Conservation (phyloP, 2,888 invertebrate genomes). For the Macroteleia sp. region DNA sequence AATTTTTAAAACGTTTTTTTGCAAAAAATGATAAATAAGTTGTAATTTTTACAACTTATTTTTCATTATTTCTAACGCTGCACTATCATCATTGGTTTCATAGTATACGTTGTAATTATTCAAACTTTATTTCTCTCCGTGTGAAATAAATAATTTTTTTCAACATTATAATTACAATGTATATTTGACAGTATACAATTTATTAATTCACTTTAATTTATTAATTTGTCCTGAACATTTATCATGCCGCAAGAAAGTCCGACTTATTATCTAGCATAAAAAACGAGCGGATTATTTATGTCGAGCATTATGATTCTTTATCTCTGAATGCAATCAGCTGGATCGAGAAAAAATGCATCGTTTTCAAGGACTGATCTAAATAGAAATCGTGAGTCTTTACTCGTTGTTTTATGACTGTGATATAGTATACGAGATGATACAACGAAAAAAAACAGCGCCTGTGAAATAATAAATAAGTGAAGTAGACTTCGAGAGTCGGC, state of each 20-base stretch:
- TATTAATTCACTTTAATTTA: background rate
- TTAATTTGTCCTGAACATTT: conserved; percentile 20
- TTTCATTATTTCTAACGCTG: too few relatives aligned
- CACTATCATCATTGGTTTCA: too few relatives aligned
- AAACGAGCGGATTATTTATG: conserved; percentile 60
- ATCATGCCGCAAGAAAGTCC: conserved; percentile 29
- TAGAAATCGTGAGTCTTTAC: conserved; percentile 49
- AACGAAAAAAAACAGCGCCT: background rate
- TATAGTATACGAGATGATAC: conserved; percentile 7
- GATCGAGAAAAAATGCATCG: conserved; percentile 35
- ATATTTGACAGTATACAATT: background rate
- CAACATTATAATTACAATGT: too few relatives aligned
- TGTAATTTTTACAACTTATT: too few relatives aligned
- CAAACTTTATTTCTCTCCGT: too few relatives aligned
- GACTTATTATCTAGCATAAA: conserved; percentile 28
- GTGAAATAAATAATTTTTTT: too few relatives aligned
- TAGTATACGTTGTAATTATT: too few relatives aligned
- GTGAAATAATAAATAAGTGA: conserved; percentile 33
- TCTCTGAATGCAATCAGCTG: conserved; percentile 65
- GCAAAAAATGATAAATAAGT: too few relatives aligned
- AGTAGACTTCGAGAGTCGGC: background rate
- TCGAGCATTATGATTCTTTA: conserved; percentile 71
- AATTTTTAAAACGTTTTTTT: too few relatives aligned
- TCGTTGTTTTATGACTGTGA: conserved; percentile 41
- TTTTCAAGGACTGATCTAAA: conserved; percentile 62